These are phyloP conservation scores for Yponomeuta malinellus DNA, from an alignment of 2,888 invertebrate genomes.

Conservation along the genomic window DNA sequence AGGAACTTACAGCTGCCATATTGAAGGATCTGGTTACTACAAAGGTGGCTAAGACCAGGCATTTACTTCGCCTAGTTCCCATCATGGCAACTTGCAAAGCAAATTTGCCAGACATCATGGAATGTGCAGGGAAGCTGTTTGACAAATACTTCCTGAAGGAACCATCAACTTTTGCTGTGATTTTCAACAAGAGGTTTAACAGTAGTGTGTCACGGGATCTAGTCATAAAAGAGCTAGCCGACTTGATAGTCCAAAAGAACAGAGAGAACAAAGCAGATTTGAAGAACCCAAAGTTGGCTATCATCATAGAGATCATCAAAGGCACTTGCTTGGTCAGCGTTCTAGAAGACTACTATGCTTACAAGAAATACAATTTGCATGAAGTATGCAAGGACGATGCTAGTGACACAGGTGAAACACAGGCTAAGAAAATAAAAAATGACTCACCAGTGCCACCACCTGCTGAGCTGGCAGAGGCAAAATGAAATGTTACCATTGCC, in stretches of 20 bases:
- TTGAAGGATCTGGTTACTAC: constrained; percentile 82
- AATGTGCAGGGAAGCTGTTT: constrained; percentile 79
- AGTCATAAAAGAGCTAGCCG: constrained; percentile 84
- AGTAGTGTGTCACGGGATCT: constrained; percentile 81
- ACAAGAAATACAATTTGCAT: constrained; percentile 89
- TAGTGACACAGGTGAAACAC: constrained; percentile 51
- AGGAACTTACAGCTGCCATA: constrained; percentile 81
- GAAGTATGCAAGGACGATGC: constrained; percentile 74
- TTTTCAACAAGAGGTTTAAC: constrained; percentile 88
- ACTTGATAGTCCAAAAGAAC: constrained; percentile 81
- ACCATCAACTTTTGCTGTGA: constrained; percentile 83
- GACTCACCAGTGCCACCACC: constrained; percentile 22
- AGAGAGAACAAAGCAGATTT: constrained; percentile 85
- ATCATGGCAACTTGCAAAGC: constrained; percentile 89
- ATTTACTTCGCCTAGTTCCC: constrained; percentile 87
- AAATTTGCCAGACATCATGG: constrained; percentile 83
- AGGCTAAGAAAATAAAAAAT: constrained; percentile 64
- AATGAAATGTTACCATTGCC: not conserved
- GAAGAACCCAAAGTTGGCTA: constrained; percentile 83
- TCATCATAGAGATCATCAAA: constrained; percentile 89
- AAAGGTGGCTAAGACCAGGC: constrained; percentile 83
- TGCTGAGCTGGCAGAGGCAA: not conserved
- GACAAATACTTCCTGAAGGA: constrained; percentile 84
- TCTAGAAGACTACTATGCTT: constrained; percentile 84
- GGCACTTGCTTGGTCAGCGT: constrained; percentile 87